A percentile compares a stretch with the other conserved stretches of the same genome.
Conservation (phyloP, 2,113 vertebrate species). For the Sterrhoptilus dennistouni region DNA sequence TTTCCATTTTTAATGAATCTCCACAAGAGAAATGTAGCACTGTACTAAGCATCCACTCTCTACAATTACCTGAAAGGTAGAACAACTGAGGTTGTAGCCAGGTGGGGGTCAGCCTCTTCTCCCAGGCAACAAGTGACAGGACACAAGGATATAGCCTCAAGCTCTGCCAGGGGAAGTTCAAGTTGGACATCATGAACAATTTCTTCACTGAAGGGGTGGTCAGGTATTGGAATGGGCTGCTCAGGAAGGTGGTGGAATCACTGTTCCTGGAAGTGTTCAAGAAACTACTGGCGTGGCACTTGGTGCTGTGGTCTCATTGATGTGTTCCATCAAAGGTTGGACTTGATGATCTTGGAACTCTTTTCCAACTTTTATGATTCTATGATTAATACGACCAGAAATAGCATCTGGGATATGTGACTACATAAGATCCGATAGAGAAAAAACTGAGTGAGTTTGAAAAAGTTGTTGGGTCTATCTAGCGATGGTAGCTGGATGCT, state of each 20-base stretch:
- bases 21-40: neutral
- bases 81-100: neutral
- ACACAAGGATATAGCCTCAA: neutral
- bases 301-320: neutral
- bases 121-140: neutral
- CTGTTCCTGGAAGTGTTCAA: neutral
- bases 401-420: neutral
- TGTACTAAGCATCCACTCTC: neutral
- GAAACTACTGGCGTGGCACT: neutral
- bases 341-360: neutral
- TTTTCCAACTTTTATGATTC: neutral
- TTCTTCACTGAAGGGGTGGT: neutral
- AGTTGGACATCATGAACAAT: neutral
- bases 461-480: neutral
- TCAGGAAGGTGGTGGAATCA: neutral
- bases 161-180: neutral
- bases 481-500: neutral
- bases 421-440: neutral
- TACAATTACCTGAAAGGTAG: neutral
- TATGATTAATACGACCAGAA: neutral
- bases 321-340: neutral
- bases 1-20: neutral
- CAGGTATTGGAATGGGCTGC: neutral
- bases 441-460: neutral
- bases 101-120: neutral